Evolutionary conservation across 2,113 vertebrate genomes (phyloP), one percentile per base, ranked within the genome.

Genomic region (Symphodus melops): DNA sequence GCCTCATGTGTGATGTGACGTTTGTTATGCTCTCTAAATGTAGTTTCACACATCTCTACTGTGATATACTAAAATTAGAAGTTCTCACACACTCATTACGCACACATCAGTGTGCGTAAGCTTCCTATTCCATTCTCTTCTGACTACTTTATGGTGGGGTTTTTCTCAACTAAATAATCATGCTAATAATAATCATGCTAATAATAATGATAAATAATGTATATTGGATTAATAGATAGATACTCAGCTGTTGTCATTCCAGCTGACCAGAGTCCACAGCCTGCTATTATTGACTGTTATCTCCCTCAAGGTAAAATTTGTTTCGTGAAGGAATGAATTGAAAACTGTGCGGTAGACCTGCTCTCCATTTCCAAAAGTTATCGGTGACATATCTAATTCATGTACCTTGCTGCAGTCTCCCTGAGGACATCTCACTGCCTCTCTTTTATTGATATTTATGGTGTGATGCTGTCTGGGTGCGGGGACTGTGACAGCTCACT

Each of bases 401-500:
- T 85, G 82, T 82, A 77, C 77, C 82, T 83, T 52, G n/a, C 62
- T 52, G 60, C 72, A 46, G 49, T 54, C 76, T 87, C 87, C 86
- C 85, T 9, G 68, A 68, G 73, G 90, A 90, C 80, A 76, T 88
- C 79, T 87, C 67, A 58, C 77, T 82, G 76, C 74, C 71, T 87
- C 82, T 87, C 49, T 85, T 88, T 88, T 90, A 90, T 89, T 89
- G 90, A 91, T 90, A 91, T 90, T 89, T 90, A 90, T 89, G 77
- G 73, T 70, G 78, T 69, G 85, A 85, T 56, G 75, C 72, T 69
- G 79, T 84, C 80, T 83, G 68, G 76, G 62, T 58, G 74, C 36
- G 36, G 75, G 61, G 59, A 59, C 70, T 79, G 70, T 89, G 88
- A 90, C 86, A 87, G 82, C 84, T 90, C 87, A 81, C 87, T 91